Conservation (phyloP, 2,797 vertebrate species). For the Manis javanica region DNA sequence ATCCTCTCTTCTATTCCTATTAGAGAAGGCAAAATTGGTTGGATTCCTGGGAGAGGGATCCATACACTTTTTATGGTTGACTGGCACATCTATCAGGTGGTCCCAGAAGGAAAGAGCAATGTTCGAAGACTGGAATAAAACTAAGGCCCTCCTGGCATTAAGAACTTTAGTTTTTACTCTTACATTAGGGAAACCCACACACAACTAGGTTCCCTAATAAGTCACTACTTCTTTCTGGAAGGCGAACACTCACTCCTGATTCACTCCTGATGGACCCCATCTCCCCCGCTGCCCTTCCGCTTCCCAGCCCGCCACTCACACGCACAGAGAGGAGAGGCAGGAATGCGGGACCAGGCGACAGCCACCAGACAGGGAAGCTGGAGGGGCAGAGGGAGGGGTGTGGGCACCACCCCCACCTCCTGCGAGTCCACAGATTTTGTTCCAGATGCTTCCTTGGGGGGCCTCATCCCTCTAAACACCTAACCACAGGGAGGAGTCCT, state of each 20-base stretch:
- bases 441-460: neutral
- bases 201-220: neutral
- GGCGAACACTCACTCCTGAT: accelerated
- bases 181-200: conserved; percentile 53
- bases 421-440: neutral
- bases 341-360: accelerated
- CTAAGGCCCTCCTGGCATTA: conserved; percentile 69
- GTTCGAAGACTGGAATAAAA: conserved; percentile 84
- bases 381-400: accelerated
- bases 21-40: conserved; percentile 83
- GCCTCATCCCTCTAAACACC: neutral
- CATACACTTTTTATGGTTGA: conserved; percentile 79
- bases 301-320: accelerated
- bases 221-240: neutral
- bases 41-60: conserved; percentile 83
- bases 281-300: accelerated
- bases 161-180: conserved; percentile 67
- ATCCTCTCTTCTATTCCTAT: conserved; percentile 78
- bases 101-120: conserved; percentile 76
- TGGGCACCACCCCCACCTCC: neutral
- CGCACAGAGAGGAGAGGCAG: accelerated
- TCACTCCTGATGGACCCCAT: accelerated
- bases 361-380: neutral
- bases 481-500: neutral
- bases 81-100: conserved; percentile 80